A percentile compares a stretch with the other conserved stretches of the same genome.
phyloP scores from a whole-genome alignment of 1,140 invertebrate species.

The Eulimnadia texana region DNA sequence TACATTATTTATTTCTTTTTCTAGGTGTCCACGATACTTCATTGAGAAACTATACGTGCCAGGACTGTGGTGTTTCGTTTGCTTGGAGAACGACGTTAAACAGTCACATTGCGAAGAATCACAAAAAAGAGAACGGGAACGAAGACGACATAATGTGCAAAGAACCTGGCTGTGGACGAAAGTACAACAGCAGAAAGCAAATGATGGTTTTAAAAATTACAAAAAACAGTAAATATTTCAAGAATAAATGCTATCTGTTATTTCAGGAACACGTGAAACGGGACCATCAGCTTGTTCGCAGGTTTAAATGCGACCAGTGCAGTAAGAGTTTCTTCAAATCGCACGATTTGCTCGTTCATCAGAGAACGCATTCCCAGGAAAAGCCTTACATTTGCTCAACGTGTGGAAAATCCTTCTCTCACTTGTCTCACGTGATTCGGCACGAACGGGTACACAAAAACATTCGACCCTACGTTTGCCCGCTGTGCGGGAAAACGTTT shows the following conservation, averaged over 20 bases:
- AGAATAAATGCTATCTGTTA: not conserved
- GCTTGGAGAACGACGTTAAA: constrained; percentile 24
- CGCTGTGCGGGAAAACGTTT: constrained; percentile 24
- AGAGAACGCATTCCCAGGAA: constrained; percentile 35
- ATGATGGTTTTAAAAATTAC: constrained; percentile 5
- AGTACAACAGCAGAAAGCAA: constrained; percentile 13
- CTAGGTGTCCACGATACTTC: constrained; percentile 22
- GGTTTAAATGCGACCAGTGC: constrained; percentile 12
- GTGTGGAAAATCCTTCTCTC: constrained; percentile 36
- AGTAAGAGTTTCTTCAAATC: constrained; percentile 14
- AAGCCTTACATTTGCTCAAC: constrained; percentile 35
- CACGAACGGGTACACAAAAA: constrained; percentile 31
- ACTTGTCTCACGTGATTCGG: constrained; percentile 28
- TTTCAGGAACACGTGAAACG: constrained; percentile 22
- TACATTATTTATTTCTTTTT: not conserved
- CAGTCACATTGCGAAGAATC: constrained; percentile 20
- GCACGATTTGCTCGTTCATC: constrained; percentile 15
- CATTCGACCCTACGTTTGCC: constrained; percentile 25
- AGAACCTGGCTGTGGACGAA: constrained; percentile 10
- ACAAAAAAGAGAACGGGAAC: not conserved
- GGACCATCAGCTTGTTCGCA: constrained; percentile 20
- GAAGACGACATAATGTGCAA: constrained; percentile 3
- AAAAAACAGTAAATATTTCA: not conserved
- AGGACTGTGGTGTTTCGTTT: constrained; percentile 20
- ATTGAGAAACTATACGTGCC: constrained; percentile 21